These are phyloP conservation scores for Prochilodus magdalenae DNA, from an alignment of 2,113 vertebrate species.

Conservation along the genomic window DNA sequence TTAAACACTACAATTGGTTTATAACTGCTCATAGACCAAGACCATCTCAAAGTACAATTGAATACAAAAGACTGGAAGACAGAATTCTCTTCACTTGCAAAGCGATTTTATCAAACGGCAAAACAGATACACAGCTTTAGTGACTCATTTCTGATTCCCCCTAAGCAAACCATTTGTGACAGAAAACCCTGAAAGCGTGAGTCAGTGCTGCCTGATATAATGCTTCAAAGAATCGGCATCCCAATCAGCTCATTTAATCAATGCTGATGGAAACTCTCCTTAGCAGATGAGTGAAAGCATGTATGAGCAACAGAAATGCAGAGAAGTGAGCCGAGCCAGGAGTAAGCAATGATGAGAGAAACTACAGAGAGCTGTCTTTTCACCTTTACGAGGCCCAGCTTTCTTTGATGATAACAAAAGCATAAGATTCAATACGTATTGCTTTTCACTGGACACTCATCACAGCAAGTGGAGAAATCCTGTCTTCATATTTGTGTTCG, in stretches of 20 bases:
- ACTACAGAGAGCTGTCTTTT: background rate
- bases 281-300: background rate
- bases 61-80: no score
- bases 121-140: background rate
- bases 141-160: background rate
- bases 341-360: background rate
- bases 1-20: no score
- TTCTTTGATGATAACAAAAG: no score
- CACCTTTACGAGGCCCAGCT: background rate
- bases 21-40: no score
- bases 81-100: no score
- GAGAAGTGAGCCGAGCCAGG: background rate
- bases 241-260: background rate
- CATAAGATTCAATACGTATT: no score
- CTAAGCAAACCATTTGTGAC: background rate
- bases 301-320: background rate
- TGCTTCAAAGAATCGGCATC: conserved; percentile 16
- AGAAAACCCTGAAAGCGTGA: background rate
- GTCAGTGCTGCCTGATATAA: conserved; percentile 6
- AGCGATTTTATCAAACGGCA: background rate
- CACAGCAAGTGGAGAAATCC: no score
- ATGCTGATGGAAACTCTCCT: background rate
- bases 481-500: no score
- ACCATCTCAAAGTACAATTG: no score
- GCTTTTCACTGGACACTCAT: no score